Evolutionary conservation across 2,113 vertebrate genomes (phyloP).

Genomic region (Nycticebus coucang): DNA sequence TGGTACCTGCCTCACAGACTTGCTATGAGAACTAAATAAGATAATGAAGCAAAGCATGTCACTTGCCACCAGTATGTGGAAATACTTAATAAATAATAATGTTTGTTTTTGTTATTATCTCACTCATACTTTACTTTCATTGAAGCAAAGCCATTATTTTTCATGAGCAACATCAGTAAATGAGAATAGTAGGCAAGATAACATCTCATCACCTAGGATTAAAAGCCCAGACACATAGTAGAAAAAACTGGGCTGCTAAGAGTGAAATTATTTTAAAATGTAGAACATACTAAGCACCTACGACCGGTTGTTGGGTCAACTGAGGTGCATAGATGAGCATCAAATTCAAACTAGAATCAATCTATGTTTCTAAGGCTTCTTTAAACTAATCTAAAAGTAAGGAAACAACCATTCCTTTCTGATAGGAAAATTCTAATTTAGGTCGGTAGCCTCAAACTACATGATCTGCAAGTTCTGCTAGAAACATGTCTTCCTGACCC

Average conservation of each 20-base stretch:
- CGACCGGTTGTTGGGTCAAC: not conserved
- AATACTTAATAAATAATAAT: not conserved
- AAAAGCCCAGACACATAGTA: constrained; percentile 21
- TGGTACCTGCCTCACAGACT: not conserved
- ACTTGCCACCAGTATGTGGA: not conserved
- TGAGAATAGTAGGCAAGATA: not conserved
- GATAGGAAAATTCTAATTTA: not conserved
- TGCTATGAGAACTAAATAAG: not conserved
- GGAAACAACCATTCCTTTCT: not conserved
- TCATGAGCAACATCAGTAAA: constrained; percentile 8
- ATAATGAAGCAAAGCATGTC: not conserved
- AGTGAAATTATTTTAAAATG: not conserved
- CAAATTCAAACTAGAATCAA: not conserved
- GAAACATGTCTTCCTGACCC: not conserved
- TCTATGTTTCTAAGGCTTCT: not conserved
- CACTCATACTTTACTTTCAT: constrained; percentile 25
- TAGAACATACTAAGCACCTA: not conserved
- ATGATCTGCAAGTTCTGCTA: not conserved
- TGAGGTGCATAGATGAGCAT: not conserved
- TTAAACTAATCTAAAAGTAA: not conserved
- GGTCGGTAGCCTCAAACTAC: not conserved
- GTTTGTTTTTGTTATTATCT: not conserved
- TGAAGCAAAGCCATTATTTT: constrained; percentile 8
- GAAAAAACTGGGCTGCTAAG: not conserved
- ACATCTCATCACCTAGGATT: constrained; percentile 22